phyloP scores from a whole-genome alignment of 2,113 vertebrate species.

The Ceyx margarethae region DNA sequence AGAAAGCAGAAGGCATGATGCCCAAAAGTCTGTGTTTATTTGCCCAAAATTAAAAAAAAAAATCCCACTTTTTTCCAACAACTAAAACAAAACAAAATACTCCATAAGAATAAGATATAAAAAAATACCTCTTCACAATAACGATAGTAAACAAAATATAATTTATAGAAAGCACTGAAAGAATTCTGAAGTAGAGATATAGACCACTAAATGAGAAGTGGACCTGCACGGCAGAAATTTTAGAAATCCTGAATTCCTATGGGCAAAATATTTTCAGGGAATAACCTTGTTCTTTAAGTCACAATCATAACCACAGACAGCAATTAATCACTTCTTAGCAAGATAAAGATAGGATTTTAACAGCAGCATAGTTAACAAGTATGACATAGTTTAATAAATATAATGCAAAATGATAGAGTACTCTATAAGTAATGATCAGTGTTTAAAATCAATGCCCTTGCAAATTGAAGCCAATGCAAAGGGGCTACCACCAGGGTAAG shows the following conservation, averaged over 20 bases:
- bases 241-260: not conserved
- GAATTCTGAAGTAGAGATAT: not conserved
- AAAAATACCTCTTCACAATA: not conserved
- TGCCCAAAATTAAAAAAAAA: too few relatives aligned
- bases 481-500: not conserved
- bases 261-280: not conserved
- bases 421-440: conserved; percentile 26
- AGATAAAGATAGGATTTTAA: not conserved
- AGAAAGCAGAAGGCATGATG: not conserved
- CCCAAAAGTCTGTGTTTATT: not conserved
- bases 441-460: conserved; percentile 48
- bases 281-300: not conserved
- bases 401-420: not conserved
- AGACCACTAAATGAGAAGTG: not conserved
- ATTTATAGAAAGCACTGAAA: not conserved
- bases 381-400: conserved; percentile 12
- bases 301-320: not conserved
- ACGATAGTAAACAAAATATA: not conserved
- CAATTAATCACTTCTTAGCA: not conserved
- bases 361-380: not conserved
- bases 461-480: conserved; percentile 39
- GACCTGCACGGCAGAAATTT: not conserved
- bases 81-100: not conserved
- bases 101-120: not conserved
- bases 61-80: not conserved